Evolutionary conservation across 1,140 invertebrate species (phyloP).

Genomic region (Ostrea edulis): DNA sequence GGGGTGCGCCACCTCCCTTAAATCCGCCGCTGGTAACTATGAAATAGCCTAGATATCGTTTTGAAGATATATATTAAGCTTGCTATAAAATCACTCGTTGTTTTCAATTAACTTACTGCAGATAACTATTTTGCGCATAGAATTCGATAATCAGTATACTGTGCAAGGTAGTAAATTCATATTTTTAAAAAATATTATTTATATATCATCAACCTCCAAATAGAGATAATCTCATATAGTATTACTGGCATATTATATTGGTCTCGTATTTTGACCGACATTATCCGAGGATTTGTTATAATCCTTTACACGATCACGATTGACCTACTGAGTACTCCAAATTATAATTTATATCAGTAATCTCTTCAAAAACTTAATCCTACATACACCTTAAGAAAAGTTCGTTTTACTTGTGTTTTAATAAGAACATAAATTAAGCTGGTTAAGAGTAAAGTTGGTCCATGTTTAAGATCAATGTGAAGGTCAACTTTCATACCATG

Average conservation of each 20-base stretch:
- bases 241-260: background rate
- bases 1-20: too few relatives aligned
- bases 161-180: too few relatives aligned
- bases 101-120: too few relatives aligned
- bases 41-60: too few relatives aligned
- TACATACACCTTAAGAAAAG: background rate
- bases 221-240: background rate
- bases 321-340: background rate
- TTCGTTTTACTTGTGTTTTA: background rate
- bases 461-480: background rate
- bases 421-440: background rate
- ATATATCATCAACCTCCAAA: too few relatives aligned
- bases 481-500: background rate
- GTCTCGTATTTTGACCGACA: background rate
- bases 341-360: background rate
- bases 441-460: background rate
- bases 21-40: too few relatives aligned
- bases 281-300: background rate
- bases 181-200: too few relatives aligned
- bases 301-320: background rate
- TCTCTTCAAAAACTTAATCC: background rate
- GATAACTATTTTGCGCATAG: too few relatives aligned
- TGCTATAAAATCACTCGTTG: too few relatives aligned
- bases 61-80: too few relatives aligned
- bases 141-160: too few relatives aligned